A percentile compares a stretch with the other conserved stretches of the same genome.
phyloP scores from a whole-genome alignment of 1,140 invertebrate species.

The Ceratina japonica region DNA sequence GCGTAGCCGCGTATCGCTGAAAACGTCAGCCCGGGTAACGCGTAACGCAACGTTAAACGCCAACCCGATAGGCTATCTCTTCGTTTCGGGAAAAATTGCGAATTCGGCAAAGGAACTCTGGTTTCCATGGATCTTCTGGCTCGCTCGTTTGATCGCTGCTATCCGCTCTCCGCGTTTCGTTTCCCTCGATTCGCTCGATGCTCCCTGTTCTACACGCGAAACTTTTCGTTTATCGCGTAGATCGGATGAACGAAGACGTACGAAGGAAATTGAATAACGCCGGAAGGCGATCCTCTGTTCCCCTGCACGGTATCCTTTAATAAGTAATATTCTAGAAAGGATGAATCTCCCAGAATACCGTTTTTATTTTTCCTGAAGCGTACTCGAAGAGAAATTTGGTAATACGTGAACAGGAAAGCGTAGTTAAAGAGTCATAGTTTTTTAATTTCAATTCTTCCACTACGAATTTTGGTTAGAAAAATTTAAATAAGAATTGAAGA shows the following conservation, averaged over 20 bases:
- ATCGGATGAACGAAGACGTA: constrained; percentile 1
- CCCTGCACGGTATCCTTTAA: neutral
- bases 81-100: constrained; percentile 26
- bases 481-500: too few relatives aligned
- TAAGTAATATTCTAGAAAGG: neutral
- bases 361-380: too few relatives aligned
- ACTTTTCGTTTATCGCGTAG: neutral
- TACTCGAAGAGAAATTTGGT: too few relatives aligned
- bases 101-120: constrained; percentile 24
- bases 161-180: too few relatives aligned
- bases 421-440: too few relatives aligned
- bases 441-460: too few relatives aligned
- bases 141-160: neutral
- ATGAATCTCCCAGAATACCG: neutral
- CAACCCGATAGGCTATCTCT: constrained; percentile 19
- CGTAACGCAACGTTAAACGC: constrained; percentile 42
- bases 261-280: constrained; percentile 22
- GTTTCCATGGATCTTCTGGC: neutral
- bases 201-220: too few relatives aligned
- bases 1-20: constrained; percentile 24
- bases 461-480: too few relatives aligned
- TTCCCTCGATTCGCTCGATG: too few relatives aligned
- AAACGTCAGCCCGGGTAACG: constrained; percentile 37
- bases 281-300: neutral
- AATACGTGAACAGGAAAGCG: too few relatives aligned